Base-by-base conservation (phyloP, 2,113 vertebrate genomes). In the Neotoma lepida region DNA sequence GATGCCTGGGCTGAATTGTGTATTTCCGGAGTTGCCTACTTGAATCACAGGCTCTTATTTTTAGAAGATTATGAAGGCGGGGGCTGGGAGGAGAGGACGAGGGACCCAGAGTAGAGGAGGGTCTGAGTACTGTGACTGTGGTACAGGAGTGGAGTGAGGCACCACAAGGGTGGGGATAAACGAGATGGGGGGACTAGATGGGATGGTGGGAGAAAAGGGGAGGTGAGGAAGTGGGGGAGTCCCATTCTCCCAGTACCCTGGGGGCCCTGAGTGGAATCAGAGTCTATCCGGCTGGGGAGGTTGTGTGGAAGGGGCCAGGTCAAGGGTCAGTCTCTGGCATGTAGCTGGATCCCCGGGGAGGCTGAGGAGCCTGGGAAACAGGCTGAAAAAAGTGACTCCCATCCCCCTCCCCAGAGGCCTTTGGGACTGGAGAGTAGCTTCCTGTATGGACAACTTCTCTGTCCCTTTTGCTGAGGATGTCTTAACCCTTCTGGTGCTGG, bases 321-420 rank as follows among this genome's bases (percentile, higher is more conserved):
- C 98, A 98, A 97, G 96, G 97, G 97, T 98, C 97, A 98, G 86
- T 96, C 96, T 97, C 88, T 0, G 97, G 97, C 96, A 97, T 97
- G 97, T 95, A 96, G 96, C 92, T 94, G 86, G 86, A 88, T 97
- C 97, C 96, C 97, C 78, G 51, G 97, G 86, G 97, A 97, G 86
- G 88, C 95, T 54, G 90, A 93, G 90, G 93, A 97, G 97, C 97
- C 97, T 97, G 97, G 97, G 97, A 97, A 97, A 96, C 90, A 94
- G 78, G 94, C 96, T 73, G 73, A 91, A 77, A 93, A 86, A 90
- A 90, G 73, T 26, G 0, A 0, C 44, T 95, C 85, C 95, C 94
- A 24, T 61, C 90, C 92, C 86, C 82, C 6, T 61, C 95, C 93
- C 61, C 13, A 78, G 89, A 94, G 96, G 88, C 96, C 93, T 90